A percentile compares a stretch with the other conserved stretches of the same genome.
Conservation (phyloP, 2,888 invertebrate genomes). For the Cheilosia scutellata region DNA sequence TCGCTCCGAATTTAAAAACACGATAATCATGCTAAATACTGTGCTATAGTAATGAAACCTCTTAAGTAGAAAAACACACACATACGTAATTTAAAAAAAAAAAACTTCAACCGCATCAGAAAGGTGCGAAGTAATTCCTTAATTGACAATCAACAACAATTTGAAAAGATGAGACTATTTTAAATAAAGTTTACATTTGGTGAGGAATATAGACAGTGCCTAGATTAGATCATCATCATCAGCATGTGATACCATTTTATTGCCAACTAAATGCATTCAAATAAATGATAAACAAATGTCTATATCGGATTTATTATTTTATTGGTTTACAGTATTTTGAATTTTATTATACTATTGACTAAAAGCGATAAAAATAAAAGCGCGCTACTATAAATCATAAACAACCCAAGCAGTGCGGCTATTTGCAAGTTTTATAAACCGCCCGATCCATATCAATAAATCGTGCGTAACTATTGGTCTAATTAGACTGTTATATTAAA, state of each 20-base stretch:
- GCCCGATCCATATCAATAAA: constrained; percentile 25
- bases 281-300: constrained; percentile 19
- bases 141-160: constrained; percentile 46
- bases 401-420: constrained; percentile 6
- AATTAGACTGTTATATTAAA: constrained; percentile 19
- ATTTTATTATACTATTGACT: constrained; percentile 16
- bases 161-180: constrained; percentile 45
- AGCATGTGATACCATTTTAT: constrained; percentile 22
- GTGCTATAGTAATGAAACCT: not conserved
- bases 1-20: constrained; percentile 33
- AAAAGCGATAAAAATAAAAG: constrained; percentile 36
- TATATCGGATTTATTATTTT: constrained; percentile 30
- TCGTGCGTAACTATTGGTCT: constrained; percentile 28
- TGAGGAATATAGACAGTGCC: constrained; percentile 9
- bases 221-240: constrained; percentile 12
- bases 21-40: constrained; percentile 35
- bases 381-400: constrained; percentile 30
- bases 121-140: constrained; percentile 46
- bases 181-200: constrained; percentile 31
- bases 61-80: no score
- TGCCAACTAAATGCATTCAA: not conserved
- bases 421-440: constrained; percentile 20
- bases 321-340: constrained; percentile 20
- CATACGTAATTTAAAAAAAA: not conserved
- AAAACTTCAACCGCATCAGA: not conserved